Conservation (phyloP, 1,140 invertebrate species). For the Drosophila burlai region DNA sequence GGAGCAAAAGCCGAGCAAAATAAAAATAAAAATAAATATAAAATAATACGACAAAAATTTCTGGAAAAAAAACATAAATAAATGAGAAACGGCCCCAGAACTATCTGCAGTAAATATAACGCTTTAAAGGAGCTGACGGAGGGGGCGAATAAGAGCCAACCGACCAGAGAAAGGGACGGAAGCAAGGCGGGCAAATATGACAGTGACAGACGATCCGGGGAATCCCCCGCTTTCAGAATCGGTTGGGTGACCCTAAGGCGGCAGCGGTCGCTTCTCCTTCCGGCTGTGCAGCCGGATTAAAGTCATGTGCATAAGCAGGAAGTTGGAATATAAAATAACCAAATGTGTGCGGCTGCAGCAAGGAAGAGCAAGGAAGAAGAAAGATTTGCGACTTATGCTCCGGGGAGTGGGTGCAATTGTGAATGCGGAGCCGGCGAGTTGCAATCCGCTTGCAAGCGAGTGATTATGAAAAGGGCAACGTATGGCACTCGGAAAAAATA, state of each 20-base stretch:
- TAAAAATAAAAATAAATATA: slow-evolving; percentile 32
- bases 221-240: slow-evolving; percentile 19
- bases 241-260: slow-evolving; percentile 33
- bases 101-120: slow-evolving; percentile 65
- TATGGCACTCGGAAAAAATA: slow-evolving; percentile 9
- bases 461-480: slow-evolving; percentile 49
- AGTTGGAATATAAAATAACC: slow-evolving; percentile 80
- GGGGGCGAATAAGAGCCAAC: not conserved
- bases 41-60: slow-evolving; percentile 35
- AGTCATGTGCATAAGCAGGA: slow-evolving; percentile 82
- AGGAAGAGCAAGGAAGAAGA: not conserved
- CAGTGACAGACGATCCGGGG: slow-evolving; percentile 66
- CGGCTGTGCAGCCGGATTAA: slow-evolving; percentile 72
- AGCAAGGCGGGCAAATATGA: slow-evolving; percentile 60
- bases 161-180: slow-evolving; percentile 6
- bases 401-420: slow-evolving; percentile 18
- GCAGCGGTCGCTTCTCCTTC: slow-evolving; percentile 45
- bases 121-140: slow-evolving; percentile 54
- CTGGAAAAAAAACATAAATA: slow-evolving; percentile 12
- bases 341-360: slow-evolving; percentile 41
- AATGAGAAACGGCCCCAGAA: slow-evolving; percentile 5
- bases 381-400: slow-evolving; percentile 72
- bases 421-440: slow-evolving; percentile 36
- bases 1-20: slow-evolving; percentile 20
- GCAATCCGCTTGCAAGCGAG: slow-evolving; percentile 36